Conservation (phyloP, 2,888 invertebrate genomes). For the Corythucha ciliata region DNA sequence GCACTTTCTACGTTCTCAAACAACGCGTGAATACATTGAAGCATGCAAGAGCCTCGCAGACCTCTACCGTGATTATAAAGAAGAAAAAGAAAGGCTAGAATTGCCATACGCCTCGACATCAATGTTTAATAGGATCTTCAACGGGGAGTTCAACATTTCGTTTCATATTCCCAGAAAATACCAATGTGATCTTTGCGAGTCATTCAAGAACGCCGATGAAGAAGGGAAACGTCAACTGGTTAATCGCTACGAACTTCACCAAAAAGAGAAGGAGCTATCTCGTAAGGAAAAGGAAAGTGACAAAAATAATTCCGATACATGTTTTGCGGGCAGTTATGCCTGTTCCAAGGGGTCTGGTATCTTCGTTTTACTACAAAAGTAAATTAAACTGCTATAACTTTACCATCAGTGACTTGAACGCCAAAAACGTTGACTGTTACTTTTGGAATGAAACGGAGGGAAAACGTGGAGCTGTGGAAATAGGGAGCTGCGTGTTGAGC, state of each 20-base stretch:
- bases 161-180: slow-evolving; percentile 12
- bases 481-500: slow-evolving; percentile 24
- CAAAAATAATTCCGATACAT: slow-evolving; percentile 2
- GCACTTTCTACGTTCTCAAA: slow-evolving; percentile 34
- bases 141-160: slow-evolving; percentile 11
- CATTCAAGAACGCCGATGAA: slow-evolving; percentile 35
- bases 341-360: slow-evolving; percentile 3
- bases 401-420: slow-evolving; percentile 30
- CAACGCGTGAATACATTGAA: slow-evolving; percentile 36
- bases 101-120: slow-evolving; percentile 11
- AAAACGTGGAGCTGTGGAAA: slow-evolving; percentile 26
- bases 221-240: slow-evolving; percentile 32
- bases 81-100: slow-evolving; percentile 1
- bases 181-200: slow-evolving; percentile 5
- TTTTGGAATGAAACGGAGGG: slow-evolving; percentile 33
- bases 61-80: slow-evolving; percentile 12
- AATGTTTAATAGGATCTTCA: slow-evolving; percentile 12
- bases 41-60: slow-evolving; percentile 33
- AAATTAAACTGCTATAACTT: slow-evolving; percentile 32
- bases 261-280: slow-evolving; percentile 30
- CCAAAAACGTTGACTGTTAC: slow-evolving; percentile 28
- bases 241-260: slow-evolving; percentile 33
- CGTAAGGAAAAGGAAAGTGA: slow-evolving; percentile 31
- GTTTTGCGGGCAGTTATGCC: slow-evolving; percentile 1
- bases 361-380: slow-evolving; percentile 28